phyloP scores from a whole-genome alignment of 2,113 vertebrate genomes.

The Taxidea taxus region DNA sequence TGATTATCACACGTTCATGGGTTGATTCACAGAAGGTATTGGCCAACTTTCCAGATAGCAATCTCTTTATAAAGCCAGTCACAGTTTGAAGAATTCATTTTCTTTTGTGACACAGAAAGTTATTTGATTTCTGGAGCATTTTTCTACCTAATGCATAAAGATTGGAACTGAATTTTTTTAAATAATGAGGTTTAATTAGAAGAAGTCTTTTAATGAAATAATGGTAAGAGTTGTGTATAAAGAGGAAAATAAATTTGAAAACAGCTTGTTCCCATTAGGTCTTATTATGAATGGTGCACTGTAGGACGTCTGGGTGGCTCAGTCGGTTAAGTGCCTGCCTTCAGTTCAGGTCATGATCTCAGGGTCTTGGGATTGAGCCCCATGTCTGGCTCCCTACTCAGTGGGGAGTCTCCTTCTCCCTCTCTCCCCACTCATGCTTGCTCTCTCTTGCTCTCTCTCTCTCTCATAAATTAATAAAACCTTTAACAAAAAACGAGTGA shows the following conservation, averaged over 20 bases:
- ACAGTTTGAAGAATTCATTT: neutral
- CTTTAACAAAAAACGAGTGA: neutral
- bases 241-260: constrained; percentile 42
- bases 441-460: neutral
- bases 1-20: neutral
- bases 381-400: too few species aligned
- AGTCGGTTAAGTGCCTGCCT: neutral
- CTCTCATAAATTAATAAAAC: neutral
- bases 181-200: constrained; percentile 51
- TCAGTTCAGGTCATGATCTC: neutral
- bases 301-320: neutral
- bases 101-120: neutral
- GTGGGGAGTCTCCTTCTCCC: neutral
- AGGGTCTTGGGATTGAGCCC: neutral
- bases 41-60: constrained; percentile 3
- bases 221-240: neutral
- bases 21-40: constrained; percentile 10
- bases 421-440: neutral
- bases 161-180: neutral
- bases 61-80: neutral
- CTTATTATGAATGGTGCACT: neutral
- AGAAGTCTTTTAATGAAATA: constrained; percentile 30
- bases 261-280: neutral
- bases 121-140: constrained; percentile 14
- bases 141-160: neutral